Base-by-base conservation (phyloP, 2,888 invertebrate genomes). In the Microctonus brassicae region DNA sequence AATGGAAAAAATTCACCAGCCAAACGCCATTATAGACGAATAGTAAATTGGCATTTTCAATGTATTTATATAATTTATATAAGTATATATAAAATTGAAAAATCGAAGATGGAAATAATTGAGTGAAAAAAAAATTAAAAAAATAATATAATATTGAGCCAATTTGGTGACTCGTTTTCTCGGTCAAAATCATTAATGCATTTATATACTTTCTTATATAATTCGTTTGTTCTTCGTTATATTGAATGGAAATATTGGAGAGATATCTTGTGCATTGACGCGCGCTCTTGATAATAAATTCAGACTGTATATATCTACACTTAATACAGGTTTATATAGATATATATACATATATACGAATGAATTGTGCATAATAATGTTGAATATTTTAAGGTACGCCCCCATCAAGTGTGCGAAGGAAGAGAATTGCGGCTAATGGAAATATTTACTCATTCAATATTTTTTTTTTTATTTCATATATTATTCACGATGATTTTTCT, bases 381-480 rank as follows among this genome's bases (percentile, higher is more conserved):
- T 57, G 57, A 24, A 57, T 57, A 57, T 47, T 5, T 57, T 26
- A 13, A 11, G 57, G 57, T 26, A 26, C 13, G 6, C 57, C 29
- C 29, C 57, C 6, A 26, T 24, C n/a, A n/a, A n/a, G 26, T 26
- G 26, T 22, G n/a, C 1, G 20, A 52, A 61, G 52, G 34, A 20
- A 60, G 52, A 24, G 47, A 52, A 53, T 17, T 17, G 17, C 29
- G 33, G 34, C 24, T 67, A 69, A 69, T 61, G 61, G 36, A 69
- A 69, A 69, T 69, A 69, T 69, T 69, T 69, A 69, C 69, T 61
- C 17, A 52, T 26, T 34, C 7, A 34, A 53, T 68, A 34, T 61
- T 53, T 17, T 20, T 2, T 2, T 39, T 13, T n/a, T 39, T 13
- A 13, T 39, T 13, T 39, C 3, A 39, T 47, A 20, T 7, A 47